phyloP scores from a whole-genome alignment of 2,888 invertebrate genomes.

The Thereva nobilitata region DNA sequence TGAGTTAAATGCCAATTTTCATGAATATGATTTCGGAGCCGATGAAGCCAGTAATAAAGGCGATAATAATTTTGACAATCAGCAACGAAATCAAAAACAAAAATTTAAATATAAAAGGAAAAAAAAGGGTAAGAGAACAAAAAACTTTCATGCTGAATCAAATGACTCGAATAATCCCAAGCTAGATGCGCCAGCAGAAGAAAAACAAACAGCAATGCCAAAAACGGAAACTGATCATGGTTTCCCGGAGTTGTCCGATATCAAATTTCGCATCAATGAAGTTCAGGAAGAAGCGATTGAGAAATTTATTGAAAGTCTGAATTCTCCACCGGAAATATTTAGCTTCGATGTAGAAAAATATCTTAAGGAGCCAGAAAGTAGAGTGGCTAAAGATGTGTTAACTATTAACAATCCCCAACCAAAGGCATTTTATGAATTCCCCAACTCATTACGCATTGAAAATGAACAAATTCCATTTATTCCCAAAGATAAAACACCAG shows the following conservation, averaged over 20 bases:
- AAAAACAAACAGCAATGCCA: neutral
- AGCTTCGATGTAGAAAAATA: conserved; percentile 45
- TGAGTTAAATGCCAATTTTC: too few species aligned
- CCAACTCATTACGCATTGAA: conserved; percentile 39
- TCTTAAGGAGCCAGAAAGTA: conserved; percentile 36
- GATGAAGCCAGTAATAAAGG: too few species aligned
- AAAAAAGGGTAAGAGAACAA: too few species aligned
- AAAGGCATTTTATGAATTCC: conserved; percentile 44
- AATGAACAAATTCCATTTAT: conserved; percentile 40
- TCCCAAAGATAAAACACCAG: conserved; percentile 2
- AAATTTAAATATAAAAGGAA: too few species aligned
- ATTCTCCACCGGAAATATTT: conserved; percentile 45
- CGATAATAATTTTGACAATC: too few species aligned
- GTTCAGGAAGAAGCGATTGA: conserved; percentile 44
- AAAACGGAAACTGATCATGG: conserved; percentile 18
- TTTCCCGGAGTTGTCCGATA: conserved; percentile 42
- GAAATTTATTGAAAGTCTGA: conserved; percentile 44
- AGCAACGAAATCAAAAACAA: too few species aligned
- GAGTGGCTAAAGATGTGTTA: conserved; percentile 25
- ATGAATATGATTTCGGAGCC: too few species aligned
- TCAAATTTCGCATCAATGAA: conserved; percentile 43
- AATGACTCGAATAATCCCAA: too few species aligned
- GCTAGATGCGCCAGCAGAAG: too few species aligned
- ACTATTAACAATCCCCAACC: neutral
- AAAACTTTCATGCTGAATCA: too few species aligned